phyloP scores from a whole-genome alignment of 2,113 vertebrate genomes.

The Edolisoma coerulescens region DNA sequence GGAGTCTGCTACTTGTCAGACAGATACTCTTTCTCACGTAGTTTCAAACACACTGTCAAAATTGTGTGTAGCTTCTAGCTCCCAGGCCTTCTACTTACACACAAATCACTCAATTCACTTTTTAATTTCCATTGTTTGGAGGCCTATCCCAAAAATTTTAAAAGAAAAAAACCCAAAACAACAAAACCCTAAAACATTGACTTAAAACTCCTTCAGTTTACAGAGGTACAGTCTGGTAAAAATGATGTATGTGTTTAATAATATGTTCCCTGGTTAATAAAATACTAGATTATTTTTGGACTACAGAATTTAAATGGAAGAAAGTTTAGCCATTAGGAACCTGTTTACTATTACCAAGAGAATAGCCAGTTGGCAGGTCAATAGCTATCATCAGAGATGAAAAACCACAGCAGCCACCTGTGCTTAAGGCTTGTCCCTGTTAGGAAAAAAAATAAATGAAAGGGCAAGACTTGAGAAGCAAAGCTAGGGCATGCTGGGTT shows the following conservation, averaged over 20 bases:
- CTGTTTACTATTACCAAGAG: constrained; percentile 46
- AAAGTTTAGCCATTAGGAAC: constrained; percentile 57
- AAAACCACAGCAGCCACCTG: constrained; percentile 38
- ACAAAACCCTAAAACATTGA: not conserved
- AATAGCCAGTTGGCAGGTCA: constrained; percentile 49
- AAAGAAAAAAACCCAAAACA: not conserved
- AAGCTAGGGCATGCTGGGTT: not conserved
- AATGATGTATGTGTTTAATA: constrained; percentile 65
- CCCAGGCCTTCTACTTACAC: not conserved
- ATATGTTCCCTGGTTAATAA: constrained; percentile 59
- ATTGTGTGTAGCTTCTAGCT: not conserved
- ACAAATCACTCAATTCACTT: not conserved
- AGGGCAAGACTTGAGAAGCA: not conserved
- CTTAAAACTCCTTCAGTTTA: constrained; percentile 18
- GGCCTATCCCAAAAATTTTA: not conserved
- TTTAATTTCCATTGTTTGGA: constrained; percentile 15
- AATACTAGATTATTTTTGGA: constrained; percentile 57
- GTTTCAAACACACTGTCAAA: constrained; percentile 23
- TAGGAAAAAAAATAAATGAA: not conserved
- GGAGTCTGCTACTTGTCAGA: constrained; percentile 18
- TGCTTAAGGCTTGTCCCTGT: not conserved
- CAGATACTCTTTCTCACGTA: not conserved
- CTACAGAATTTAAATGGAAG: constrained; percentile 48
- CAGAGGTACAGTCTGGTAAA: constrained; percentile 28
- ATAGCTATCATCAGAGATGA: constrained; percentile 39